Percentiles rank a stretch among this genome's conserved stretches.
Conservation (phyloP, 2,888 invertebrate species). For the Drepanosiphum platanoidis region DNA sequence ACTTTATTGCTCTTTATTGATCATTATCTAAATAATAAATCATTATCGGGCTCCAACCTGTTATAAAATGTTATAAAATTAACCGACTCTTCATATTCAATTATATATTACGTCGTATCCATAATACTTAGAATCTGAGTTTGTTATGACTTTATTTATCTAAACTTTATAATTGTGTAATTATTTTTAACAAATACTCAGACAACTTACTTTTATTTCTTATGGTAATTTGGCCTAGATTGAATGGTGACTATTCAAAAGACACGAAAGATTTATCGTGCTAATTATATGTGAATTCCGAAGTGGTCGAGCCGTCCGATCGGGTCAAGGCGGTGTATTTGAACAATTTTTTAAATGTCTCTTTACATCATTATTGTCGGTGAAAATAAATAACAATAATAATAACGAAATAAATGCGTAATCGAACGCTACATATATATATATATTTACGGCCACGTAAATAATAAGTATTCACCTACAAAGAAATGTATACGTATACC, state of each 20-base stretch:
- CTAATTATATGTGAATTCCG: conserved; percentile 58
- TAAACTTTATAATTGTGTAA: conserved; percentile 5
- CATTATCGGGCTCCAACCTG: too few relatives aligned
- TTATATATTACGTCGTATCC: too few relatives aligned
- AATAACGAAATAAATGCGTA: conserved; percentile 31
- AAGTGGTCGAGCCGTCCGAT: conserved; percentile 30
- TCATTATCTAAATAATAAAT: too few relatives aligned
- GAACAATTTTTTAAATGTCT: conserved; percentile 62
- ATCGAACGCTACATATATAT: conserved; percentile 28
- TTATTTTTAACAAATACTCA: conserved; percentile 48
- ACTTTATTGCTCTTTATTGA: too few relatives aligned
- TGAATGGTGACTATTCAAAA: conserved; percentile 48
- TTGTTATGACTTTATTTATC: background rate
- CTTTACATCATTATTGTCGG: conserved; percentile 57
- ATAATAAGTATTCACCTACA: conserved; percentile 29
- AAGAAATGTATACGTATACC: conserved; percentile 27
- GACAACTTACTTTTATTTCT: conserved; percentile 38
- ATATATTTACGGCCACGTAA: conserved; percentile 33
- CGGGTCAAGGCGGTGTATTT: conserved; percentile 56
- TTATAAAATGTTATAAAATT: too few relatives aligned
- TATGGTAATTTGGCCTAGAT: conserved; percentile 52
- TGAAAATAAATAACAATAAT: conserved; percentile 34
- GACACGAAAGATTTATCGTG: conserved; percentile 58
- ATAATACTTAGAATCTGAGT: too few relatives aligned
- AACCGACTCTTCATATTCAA: too few relatives aligned